phyloP scores from a whole-genome alignment of 2,888 invertebrate genomes.

The Pristionchus japonicus region DNA sequence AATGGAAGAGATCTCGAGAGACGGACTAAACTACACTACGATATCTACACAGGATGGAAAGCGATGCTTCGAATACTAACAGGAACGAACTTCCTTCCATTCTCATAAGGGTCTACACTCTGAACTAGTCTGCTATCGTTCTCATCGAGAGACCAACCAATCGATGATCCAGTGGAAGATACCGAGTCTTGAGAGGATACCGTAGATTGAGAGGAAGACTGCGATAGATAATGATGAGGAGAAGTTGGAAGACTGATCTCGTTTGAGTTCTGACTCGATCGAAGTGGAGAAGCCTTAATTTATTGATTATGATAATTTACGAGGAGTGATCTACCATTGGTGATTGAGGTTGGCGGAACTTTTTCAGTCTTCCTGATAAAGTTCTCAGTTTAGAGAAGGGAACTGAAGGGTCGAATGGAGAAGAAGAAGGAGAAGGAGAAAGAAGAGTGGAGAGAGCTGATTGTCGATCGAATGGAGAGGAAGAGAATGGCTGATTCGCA shows the following conservation, averaged over 20 bases:
- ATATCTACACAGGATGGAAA: not conserved
- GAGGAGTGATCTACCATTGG: not conserved
- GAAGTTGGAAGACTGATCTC: conserved; percentile 16
- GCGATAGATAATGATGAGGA: not conserved
- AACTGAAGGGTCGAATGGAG: not conserved
- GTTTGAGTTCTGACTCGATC: conserved; percentile 25
- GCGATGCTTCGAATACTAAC: not conserved
- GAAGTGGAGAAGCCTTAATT: not conserved
- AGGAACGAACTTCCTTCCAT: not conserved
- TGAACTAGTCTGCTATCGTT: not conserved
- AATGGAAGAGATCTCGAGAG: not conserved
- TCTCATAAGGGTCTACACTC: not conserved
- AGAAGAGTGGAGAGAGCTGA: conserved; percentile 8
- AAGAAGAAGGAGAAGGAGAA: conserved; percentile 21
- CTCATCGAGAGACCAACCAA: conserved; percentile 27
- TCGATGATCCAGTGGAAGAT: not conserved
- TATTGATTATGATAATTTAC: not conserved
- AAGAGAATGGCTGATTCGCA: not conserved
- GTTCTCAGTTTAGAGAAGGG: conserved; percentile 19
- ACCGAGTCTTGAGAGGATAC: conserved; percentile 19
- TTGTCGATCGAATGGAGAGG: conserved; percentile 28
- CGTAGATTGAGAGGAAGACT: conserved; percentile 33
- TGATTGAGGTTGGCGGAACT: not conserved
- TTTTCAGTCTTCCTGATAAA: conserved; percentile 17
- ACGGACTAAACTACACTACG: not conserved